These are phyloP conservation scores for Ptychobarbus kaznakovi DNA, from an alignment of 2,797 vertebrate species.

Conservation along the genomic window DNA sequence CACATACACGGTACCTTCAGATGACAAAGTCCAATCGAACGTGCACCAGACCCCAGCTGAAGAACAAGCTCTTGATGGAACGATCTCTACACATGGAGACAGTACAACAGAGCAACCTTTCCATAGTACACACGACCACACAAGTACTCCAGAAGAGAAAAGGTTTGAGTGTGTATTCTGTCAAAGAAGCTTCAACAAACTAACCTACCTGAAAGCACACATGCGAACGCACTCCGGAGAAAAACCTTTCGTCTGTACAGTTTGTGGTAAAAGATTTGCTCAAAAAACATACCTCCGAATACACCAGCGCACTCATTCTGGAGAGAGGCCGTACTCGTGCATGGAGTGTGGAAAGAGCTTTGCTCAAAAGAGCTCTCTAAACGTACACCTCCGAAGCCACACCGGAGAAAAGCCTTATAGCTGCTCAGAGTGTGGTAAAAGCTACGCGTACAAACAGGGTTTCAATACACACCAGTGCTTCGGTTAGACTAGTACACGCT, in stretches of 20 bases:
- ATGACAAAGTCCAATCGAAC: constrained; percentile 60
- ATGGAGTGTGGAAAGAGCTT: constrained; percentile 80
- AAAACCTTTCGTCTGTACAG: constrained; percentile 79
- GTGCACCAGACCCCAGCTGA: constrained; percentile 62
- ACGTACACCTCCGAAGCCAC: constrained; percentile 81
- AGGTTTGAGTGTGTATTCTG: constrained; percentile 81
- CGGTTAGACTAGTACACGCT: constrained; percentile 49
- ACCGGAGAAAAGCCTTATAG: constrained; percentile 83
- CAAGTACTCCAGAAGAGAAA: constrained; percentile 65
- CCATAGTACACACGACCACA: constrained; percentile 60
- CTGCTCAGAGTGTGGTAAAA: constrained; percentile 82
- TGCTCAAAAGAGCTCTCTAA: constrained; percentile 82
- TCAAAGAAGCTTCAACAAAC: constrained; percentile 78
- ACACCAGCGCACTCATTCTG: constrained; percentile 81
- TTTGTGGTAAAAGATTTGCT: constrained; percentile 81
- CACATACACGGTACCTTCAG: constrained; percentile 36
- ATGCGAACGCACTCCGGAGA: constrained; percentile 80
- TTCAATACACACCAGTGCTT: constrained; percentile 83
- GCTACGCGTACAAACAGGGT: constrained; percentile 82
- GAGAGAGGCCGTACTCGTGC: constrained; percentile 83
- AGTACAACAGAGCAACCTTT: constrained; percentile 64
- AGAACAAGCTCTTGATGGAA: constrained; percentile 56
- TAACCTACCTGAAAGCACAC: constrained; percentile 82
- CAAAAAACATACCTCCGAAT: constrained; percentile 82
- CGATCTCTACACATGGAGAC: constrained; percentile 70